Conservation (phyloP, 2,797 vertebrate genomes). For the Manis javanica region DNA sequence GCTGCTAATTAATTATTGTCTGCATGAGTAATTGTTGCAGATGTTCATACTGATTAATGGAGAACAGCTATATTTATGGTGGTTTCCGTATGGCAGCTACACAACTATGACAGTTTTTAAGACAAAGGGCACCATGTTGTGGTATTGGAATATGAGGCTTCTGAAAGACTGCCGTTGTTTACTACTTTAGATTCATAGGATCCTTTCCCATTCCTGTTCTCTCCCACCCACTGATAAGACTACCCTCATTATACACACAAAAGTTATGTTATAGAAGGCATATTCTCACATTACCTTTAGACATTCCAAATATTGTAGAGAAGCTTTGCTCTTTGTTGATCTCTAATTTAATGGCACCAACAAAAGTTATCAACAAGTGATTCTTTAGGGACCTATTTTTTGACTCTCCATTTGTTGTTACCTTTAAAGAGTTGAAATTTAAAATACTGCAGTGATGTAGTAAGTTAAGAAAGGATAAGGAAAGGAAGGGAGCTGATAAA, state of each 20-base stretch:
- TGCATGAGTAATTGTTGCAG: constrained; percentile 69
- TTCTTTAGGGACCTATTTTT: background rate
- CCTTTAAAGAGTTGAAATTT: no score
- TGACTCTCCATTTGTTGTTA: background rate
- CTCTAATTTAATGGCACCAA: background rate
- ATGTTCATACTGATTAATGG: constrained; percentile 66
- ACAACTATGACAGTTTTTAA: constrained; percentile 9
- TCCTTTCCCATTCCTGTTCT: background rate
- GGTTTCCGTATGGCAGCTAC: constrained; percentile 29
- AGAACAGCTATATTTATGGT: constrained; percentile 64
- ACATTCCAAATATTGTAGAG: background rate
- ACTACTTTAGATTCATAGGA: background rate
- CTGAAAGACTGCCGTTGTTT: background rate
- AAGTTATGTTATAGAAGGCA: background rate
- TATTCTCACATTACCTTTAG: background rate
- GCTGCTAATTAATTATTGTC: constrained; percentile 69
- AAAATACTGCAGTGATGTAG: no score
- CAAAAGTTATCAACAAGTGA: background rate
- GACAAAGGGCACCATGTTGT: background rate
- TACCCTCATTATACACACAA: background rate
- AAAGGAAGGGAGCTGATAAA: no score
- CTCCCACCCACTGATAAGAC: background rate
- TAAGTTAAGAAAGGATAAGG: no score
- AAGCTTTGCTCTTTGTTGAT: background rate
- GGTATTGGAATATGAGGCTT: background rate